Evolutionary conservation across 1,140 invertebrate species (phyloP).

Genomic region (Ladona fulva): DNA sequence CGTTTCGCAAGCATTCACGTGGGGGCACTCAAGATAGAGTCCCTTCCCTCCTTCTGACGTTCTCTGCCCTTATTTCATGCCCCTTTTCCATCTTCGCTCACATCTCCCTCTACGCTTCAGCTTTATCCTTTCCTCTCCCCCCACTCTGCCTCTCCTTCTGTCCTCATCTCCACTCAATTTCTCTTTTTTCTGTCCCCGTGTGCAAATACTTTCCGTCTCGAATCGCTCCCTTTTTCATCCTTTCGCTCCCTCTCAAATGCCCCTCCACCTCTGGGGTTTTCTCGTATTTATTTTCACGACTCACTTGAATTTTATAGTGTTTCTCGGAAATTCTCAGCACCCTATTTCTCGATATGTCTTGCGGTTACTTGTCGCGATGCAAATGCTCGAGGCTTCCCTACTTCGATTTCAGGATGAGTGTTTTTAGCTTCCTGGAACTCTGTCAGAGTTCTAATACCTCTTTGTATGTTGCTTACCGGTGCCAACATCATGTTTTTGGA

Average conservation of each 20-base stretch:
- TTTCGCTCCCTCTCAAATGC: neutral
- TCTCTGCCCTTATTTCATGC: neutral
- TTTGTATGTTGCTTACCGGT: too few relatives aligned
- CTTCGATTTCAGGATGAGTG: too few relatives aligned
- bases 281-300: neutral
- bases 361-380: too few relatives aligned
- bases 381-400: too few relatives aligned
- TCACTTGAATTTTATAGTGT: too few relatives aligned
- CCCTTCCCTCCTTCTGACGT: neutral
- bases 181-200: neutral
- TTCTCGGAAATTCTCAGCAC: too few relatives aligned
- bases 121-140: neutral
- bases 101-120: neutral
- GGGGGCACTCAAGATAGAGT: conserved; percentile 2
- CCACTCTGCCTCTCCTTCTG: neutral
- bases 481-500: too few relatives aligned
- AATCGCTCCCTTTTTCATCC: neutral
- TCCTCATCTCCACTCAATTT: neutral
- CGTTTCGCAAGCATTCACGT: conserved; percentile 7
- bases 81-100: neutral
- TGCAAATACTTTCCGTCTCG: neutral
- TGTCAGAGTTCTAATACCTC: too few relatives aligned
- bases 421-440: too few relatives aligned
- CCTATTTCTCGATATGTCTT: too few relatives aligned
- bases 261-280: neutral